phyloP scores from a whole-genome alignment of 2,888 invertebrate genomes.

The Drosophila eohydei region DNA sequence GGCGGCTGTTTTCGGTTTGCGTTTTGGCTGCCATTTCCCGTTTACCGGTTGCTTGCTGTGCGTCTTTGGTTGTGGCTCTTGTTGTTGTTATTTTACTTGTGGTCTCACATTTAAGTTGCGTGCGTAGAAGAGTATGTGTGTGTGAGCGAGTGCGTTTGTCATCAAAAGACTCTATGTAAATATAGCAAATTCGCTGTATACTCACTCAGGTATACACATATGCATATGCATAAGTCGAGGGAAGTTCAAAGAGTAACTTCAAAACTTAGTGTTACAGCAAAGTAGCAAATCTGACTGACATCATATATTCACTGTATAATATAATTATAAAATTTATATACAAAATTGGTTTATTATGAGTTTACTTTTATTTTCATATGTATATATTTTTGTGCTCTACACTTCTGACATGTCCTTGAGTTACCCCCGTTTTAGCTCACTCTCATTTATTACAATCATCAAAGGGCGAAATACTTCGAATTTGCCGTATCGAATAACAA shows the following conservation, averaged over 20 bases:
- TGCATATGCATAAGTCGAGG: slow-evolving; percentile 15
- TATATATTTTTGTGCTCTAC: too few relatives aligned
- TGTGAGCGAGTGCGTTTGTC: slow-evolving; percentile 43
- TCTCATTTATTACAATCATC: slow-evolving; percentile 6
- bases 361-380: neutral
- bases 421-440: neutral
- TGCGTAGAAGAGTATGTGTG: slow-evolving; percentile 28
- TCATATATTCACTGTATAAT: neutral
- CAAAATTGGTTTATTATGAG: neutral
- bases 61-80: slow-evolving; percentile 18
- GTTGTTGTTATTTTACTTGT: slow-evolving; percentile 44
- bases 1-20: slow-evolving; percentile 58
- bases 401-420: neutral
- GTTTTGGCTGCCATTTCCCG: slow-evolving; percentile 64
- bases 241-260: slow-evolving; percentile 1
- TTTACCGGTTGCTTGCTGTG: slow-evolving; percentile 40
- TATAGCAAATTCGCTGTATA: slow-evolving; percentile 31
- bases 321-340: too few relatives aligned
- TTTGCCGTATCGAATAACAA: neutral
- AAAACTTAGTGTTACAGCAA: neutral
- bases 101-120: slow-evolving; percentile 42
- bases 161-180: slow-evolving; percentile 53
- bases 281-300: neutral
- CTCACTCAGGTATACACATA: slow-evolving; percentile 14
- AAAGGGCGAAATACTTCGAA: slow-evolving; percentile 8